Evolutionary conservation across 1,140 invertebrate species (phyloP).

Genomic region (Musca vetustissima): DNA sequence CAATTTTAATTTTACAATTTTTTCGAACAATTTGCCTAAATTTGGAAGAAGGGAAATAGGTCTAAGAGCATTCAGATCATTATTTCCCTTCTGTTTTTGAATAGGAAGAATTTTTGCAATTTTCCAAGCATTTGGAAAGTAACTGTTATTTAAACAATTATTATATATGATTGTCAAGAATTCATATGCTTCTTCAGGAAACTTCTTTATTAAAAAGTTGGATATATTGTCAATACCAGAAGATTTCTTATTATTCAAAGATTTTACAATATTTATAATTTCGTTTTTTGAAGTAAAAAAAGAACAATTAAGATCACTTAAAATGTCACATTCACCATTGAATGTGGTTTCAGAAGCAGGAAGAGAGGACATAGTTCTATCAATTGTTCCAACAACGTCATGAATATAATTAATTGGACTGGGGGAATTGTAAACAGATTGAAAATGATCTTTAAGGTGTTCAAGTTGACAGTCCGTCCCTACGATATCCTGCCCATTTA

Average conservation of each 20-base stretch:
- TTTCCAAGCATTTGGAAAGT: not conserved
- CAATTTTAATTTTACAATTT: not conserved
- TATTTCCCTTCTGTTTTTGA: not conserved
- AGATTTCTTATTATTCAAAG: not conserved
- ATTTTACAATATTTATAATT: not conserved
- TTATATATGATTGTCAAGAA: not conserved
- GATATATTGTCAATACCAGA: no score
- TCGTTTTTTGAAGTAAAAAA: no score
- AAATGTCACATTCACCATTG: no score
- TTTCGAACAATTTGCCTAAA: not conserved
- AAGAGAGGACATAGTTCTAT: no score
- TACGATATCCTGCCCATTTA: no score
- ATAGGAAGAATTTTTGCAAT: not conserved
- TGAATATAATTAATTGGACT: no score
- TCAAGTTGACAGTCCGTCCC: no score
- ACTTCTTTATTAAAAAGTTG: not conserved
- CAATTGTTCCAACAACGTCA: no score
- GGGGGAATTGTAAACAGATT: no score
- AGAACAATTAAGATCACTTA: no score
- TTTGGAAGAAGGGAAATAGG: not conserved
- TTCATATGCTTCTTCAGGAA: not conserved
- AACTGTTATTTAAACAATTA: not conserved
- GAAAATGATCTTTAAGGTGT: no score
- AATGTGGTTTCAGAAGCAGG: no score
- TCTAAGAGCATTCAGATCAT: not conserved